Conservation (phyloP, 2,797 vertebrate species). For the Epinephelus coioides region DNA sequence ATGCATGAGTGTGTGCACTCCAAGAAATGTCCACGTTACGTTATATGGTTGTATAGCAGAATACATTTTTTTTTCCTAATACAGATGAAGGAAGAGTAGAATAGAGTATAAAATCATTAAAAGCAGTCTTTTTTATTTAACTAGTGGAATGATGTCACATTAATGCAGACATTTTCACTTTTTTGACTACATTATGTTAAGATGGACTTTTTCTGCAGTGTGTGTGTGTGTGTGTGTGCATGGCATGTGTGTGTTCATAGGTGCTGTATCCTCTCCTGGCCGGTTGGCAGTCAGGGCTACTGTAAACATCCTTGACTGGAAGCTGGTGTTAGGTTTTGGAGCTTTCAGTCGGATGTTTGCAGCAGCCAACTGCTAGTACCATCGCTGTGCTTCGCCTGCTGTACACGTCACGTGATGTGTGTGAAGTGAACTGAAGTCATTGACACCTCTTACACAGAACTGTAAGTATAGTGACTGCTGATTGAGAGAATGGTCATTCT, state of each 20-base stretch:
- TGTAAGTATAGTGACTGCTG: conserved; percentile 8
- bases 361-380: conserved; percentile 96
- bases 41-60: no score
- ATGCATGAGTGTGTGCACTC: not conserved
- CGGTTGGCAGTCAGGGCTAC: conserved; percentile 93
- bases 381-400: conserved; percentile 64
- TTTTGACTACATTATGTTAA: not conserved
- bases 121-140: not conserved
- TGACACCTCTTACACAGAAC: not conserved
- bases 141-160: not conserved
- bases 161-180: not conserved
- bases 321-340: conserved; percentile 92
- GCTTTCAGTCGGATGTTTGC: conserved; percentile 99
- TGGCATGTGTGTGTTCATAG: conserved; percentile 26
- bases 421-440: not conserved
- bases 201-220: not conserved
- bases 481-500: not conserved
- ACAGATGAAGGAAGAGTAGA: no score
- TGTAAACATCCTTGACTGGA: conserved; percentile 99
- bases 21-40: no score
- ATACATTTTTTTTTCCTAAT: no score
- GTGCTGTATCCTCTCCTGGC: conserved; percentile 30
- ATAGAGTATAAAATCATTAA: no score
- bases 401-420: accelerated
- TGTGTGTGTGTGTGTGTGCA: not conserved